Evolutionary conservation across 2,888 invertebrate species (phyloP), one percentile per base, ranked within the genome.

Genomic region (Trissolcus japonicus): DNA sequence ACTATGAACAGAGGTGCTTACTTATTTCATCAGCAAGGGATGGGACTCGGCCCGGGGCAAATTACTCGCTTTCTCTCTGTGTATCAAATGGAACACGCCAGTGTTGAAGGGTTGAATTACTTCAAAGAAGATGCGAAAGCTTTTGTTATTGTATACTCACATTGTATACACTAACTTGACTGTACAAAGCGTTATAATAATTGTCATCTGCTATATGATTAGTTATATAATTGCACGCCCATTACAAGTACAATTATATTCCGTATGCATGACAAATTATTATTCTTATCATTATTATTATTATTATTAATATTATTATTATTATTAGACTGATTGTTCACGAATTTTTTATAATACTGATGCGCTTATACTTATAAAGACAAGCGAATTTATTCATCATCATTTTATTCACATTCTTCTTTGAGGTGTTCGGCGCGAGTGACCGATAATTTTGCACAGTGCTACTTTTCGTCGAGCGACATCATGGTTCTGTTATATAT

Each of bases 351-450:
- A 46, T 46, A 14, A 46, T 46, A 14, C 4, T 46, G 46, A 16
- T 25, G 25, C 25, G 25, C 25, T 25, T 25, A 25, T 25, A 25
- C 25, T 25, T 25, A 25, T 25, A 25, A 6, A 25, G 3, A 25
- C 25, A 25, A 25, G 2, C 3, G 25, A 4, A 25, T 25, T 25
- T 25, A 6, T 25, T 25, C 25, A 25, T 25, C 25, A 25, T 25
- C 25, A 25, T 55, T 11, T 40, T 55, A 60, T 68, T 68, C 55
- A 43, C 29, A 51, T 55, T 19, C 60, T 68, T 68, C 68, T 68
- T 68, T 68, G 68, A 68, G 54, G 68, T 55, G 61, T 61, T 61
- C 68, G 51, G n/a, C n/a, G n/a, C n/a, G 29, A 43, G 41, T 57
- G 54, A 54, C 29, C 59, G 46, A 54, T 19, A 60, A 53, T 29